phyloP scores from a whole-genome alignment of 2,113 vertebrate species.

The Macheiramphus alcinus region DNA sequence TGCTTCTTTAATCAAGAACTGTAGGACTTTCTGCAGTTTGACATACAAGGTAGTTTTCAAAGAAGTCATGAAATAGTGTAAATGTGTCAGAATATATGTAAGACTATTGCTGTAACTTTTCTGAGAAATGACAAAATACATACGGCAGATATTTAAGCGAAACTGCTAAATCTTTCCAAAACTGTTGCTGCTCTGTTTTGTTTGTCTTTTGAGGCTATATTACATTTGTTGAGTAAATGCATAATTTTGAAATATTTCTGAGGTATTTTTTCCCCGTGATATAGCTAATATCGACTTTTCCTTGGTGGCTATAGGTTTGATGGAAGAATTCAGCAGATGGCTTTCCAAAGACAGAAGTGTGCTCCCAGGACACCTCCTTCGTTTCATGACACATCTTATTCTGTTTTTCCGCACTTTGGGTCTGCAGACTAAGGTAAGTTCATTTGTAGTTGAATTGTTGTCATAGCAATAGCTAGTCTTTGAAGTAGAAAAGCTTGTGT shows the following conservation, averaged over 20 bases:
- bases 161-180: neutral
- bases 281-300: neutral
- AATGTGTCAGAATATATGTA: neutral
- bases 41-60: neutral
- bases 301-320: constrained; percentile 76
- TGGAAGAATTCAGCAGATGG: constrained; percentile 93
- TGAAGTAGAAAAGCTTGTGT: neutral
- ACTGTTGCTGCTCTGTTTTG: neutral
- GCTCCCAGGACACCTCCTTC: constrained; percentile 89
- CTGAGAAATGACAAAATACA: neutral
- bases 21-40: neutral
- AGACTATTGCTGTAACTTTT: neutral
- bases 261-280: neutral
- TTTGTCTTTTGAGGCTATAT: neutral
- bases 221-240: neutral
- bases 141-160: neutral
- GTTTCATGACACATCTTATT: constrained; percentile 92
- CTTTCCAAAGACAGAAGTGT: constrained; percentile 75
- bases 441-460: neutral
- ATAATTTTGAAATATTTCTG: neutral
- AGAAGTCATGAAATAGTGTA: neutral
- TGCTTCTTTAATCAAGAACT: neutral
- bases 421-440: constrained; percentile 86
- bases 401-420: constrained; percentile 91
- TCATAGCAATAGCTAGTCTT: neutral